phyloP scores from a whole-genome alignment of 2,888 invertebrate genomes.

The Tachina grossa region DNA sequence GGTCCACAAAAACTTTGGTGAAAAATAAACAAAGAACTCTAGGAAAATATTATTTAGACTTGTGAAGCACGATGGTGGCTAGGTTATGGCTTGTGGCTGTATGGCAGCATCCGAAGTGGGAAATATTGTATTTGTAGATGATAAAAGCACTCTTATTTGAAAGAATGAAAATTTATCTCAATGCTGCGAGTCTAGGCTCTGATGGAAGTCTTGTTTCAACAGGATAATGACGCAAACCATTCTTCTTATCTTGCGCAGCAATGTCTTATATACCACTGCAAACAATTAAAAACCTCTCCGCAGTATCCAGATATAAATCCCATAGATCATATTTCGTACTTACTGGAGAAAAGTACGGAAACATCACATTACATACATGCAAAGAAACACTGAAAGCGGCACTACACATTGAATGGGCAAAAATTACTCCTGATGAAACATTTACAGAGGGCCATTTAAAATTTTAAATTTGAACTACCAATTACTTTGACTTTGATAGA shows the following conservation, averaged over 20 bases:
- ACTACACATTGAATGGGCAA: background rate
- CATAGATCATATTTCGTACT: background rate
- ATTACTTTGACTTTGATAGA: no score
- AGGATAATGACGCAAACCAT: conserved; percentile 9
- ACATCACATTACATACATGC: background rate
- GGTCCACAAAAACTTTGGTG: conserved; percentile 39
- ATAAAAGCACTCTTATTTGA: conserved; percentile 7
- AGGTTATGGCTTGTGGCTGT: background rate
- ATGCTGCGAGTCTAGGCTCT: no score
- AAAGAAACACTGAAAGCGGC: background rate
- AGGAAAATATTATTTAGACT: conserved; percentile 31
- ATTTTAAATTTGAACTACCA: no score
- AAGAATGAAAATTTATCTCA: background rate
- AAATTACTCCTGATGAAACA: background rate
- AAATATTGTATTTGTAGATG: background rate
- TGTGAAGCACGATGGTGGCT: conserved; percentile 23
- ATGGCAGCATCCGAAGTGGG: no score
- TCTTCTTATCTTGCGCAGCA: no score
- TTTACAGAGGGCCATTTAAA: background rate
- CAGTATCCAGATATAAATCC: conserved; percentile 15
- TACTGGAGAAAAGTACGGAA: background rate
- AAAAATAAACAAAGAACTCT: conserved; percentile 36
- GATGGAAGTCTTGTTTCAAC: conserved; percentile 7
- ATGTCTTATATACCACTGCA: no score
- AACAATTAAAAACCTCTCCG: background rate